phyloP scores from a whole-genome alignment of 1,140 invertebrate genomes.

The Philaenus spumarius region DNA sequence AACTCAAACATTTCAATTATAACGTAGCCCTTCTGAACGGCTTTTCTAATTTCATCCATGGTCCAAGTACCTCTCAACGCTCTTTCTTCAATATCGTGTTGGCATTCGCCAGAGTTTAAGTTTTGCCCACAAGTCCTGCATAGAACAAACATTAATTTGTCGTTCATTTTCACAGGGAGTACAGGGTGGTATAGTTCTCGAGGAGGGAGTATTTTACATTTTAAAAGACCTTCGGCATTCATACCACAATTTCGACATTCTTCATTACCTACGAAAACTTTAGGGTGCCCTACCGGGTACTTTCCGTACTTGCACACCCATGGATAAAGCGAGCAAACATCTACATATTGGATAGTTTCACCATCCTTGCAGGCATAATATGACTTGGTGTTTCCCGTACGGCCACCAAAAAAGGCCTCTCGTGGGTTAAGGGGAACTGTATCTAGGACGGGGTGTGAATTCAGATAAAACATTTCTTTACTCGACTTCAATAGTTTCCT shows the following conservation, averaged over 20 bases:
- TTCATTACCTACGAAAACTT: conserved; percentile 30
- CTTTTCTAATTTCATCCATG: conserved; percentile 36
- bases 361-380: conserved; percentile 27
- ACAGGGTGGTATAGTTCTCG: conserved; percentile 34
- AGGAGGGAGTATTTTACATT: conserved; percentile 37
- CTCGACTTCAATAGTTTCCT: neutral
- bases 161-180: conserved; percentile 28
- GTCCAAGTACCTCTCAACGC: conserved; percentile 38
- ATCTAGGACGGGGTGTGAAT: neutral
- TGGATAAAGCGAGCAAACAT: conserved; percentile 21
- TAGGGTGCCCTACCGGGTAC: conserved; percentile 38
- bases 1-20: conserved; percentile 37
- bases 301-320: conserved; percentile 20
- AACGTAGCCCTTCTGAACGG: conserved; percentile 35
- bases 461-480: neutral
- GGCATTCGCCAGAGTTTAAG: conserved; percentile 13
- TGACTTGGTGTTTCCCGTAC: neutral
- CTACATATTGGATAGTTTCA: conserved; percentile 37
- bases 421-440: neutral
- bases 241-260: conserved; percentile 14
- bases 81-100: conserved; percentile 34
- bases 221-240: conserved; percentile 16
- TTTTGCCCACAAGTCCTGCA: conserved; percentile 29
- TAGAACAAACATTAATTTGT: conserved; percentile 34
- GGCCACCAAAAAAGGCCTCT: neutral